These are phyloP conservation scores for Sitophilus oryzae DNA, from an alignment of 1,140 invertebrate species.

Conservation along the genomic window DNA sequence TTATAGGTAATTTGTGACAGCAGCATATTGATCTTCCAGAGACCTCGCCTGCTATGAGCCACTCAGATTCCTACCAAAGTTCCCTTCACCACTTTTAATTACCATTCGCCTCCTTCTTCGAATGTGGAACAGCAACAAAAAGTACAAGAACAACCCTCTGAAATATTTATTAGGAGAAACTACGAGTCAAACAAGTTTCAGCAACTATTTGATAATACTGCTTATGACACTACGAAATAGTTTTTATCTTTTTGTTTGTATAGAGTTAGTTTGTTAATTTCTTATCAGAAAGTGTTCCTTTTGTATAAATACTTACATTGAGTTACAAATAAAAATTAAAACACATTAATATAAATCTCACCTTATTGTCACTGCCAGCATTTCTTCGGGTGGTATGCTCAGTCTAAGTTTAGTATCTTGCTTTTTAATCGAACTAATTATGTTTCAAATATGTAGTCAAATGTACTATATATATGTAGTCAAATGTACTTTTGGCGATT, in stretches of 20 bases:
- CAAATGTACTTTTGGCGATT: not conserved
- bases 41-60: conserved; percentile 1
- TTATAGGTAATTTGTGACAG: too few relatives aligned
- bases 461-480: not conserved
- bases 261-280: not conserved
- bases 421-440: too few relatives aligned
- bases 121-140: not conserved
- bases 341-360: conserved; percentile 2
- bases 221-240: not conserved
- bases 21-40: conserved; percentile 2
- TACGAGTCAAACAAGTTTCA: conserved; percentile 1
- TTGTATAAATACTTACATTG: conserved; percentile 1
- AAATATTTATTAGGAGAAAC: not conserved
- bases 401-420: not conserved
- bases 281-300: not conserved
- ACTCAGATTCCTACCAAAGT: not conserved
- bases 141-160: not conserved
- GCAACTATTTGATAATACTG: conserved; percentile 5
- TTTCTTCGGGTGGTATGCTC: conserved; percentile 9
- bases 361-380: not conserved
- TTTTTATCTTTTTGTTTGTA: not conserved
- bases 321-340: conserved; percentile 2
- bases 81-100: not conserved
- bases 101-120: not conserved
- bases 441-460: conserved; percentile 9